Base-by-base conservation (phyloP, 2,888 invertebrate genomes). In the Criorhina ranunculi region DNA sequence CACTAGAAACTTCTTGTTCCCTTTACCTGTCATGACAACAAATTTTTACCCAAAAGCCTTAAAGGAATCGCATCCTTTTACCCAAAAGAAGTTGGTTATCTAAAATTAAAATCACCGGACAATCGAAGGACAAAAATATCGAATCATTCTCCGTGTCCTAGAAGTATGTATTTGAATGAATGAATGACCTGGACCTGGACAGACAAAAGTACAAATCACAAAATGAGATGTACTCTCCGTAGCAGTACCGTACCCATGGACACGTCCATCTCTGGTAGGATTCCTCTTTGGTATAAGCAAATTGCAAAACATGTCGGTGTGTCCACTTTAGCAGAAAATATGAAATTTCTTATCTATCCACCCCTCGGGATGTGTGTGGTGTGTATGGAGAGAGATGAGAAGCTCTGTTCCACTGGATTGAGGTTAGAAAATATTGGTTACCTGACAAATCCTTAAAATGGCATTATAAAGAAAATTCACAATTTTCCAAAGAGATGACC, bases 361-460 rank as follows among this genome's bases (percentile, higher is more conserved):
- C 70, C 70, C 62, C 55, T 46, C 8, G 40, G 70, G 62, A 51
- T 62, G 78, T 69, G 59, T 69, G 69, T 57, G 49, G 4, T 24
- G 40, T 64, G 44, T 42, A 42, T 35, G 19, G 59, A 59, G 64
- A 64, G 64, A 67, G 55, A 53, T 33, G 64, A 67, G 79, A 79
- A 64, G 62, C n/a, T n/a, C n/a, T 12, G 24, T 40, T 62, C 40
- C 17, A 8, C 29, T 64, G 85, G 85, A 85, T 85, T 85, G 75
- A 85, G 85, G 85, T 80, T 85, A 85, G 80, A 85, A 80, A 85
- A 85, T 80, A 85, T 85, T 85, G 80, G 80, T 85, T 80, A 85
- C 85, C 85, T 85, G 85, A 85, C 85, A 85, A 85, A 85, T 85
- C 85, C 85, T 85, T 85, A 80, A 80, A 85, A 85, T 70, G 80